These are phyloP conservation scores for Thalassaphorura encarpata DNA, from an alignment of 1,140 invertebrate genomes.

Conservation along the genomic window DNA sequence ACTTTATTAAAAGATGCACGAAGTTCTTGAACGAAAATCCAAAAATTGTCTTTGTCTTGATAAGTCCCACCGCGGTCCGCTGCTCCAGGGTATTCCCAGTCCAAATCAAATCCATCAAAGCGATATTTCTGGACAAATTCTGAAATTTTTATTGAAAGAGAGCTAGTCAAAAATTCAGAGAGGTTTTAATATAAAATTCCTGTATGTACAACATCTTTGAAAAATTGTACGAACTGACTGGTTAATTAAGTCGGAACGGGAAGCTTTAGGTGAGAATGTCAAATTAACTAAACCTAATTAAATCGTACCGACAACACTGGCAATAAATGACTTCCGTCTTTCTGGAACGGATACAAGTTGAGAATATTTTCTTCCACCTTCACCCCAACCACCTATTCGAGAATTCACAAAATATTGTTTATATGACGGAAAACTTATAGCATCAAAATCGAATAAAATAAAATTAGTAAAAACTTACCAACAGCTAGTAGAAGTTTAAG, in stretches of 20 bases:
- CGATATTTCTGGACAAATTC: slow-evolving; percentile 35
- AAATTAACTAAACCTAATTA: no score
- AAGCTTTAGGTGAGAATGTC: no score
- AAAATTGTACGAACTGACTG: no score
- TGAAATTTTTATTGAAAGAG: slow-evolving; percentile 1
- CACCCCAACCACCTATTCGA: neutral
- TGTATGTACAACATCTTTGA: no score
- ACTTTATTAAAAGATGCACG: slow-evolving; percentile 36
- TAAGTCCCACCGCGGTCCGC: slow-evolving; percentile 22
- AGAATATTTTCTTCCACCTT: slow-evolving; percentile 35
- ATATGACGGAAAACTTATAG: no score
- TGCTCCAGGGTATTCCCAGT: slow-evolving; percentile 39
- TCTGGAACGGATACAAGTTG: slow-evolving; percentile 34
- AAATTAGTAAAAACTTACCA: slow-evolving; percentile 11
- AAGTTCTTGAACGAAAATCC: slow-evolving; percentile 38
- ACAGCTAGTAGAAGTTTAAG: neutral
- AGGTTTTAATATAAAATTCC: neutral
- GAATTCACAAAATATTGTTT: neutral
- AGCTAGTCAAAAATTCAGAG: neutral
- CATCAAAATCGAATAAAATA: slow-evolving; percentile 19
- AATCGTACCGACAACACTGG: slow-evolving; percentile 35
- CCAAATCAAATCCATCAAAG: slow-evolving; percentile 41
- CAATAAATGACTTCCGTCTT: slow-evolving; percentile 34
- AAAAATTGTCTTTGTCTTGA: slow-evolving; percentile 36
- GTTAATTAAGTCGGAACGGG: no score